A percentile compares a stretch with the other conserved stretches of the same genome.
phyloP scores from a whole-genome alignment of 2,113 vertebrate species.

The Macrotis lagotis region DNA sequence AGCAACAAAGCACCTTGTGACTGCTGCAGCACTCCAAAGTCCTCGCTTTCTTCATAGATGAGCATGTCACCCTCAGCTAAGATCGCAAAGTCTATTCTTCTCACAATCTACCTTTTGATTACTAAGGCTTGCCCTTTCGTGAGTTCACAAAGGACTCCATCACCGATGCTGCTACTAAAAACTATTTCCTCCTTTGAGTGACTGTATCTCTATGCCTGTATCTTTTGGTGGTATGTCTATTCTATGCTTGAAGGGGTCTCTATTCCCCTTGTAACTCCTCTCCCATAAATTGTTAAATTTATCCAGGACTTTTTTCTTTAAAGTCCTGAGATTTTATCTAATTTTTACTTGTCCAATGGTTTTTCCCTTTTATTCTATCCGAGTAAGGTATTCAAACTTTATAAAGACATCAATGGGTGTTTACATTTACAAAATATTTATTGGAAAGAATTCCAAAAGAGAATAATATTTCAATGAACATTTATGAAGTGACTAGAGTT shows the following conservation, averaged over 20 bases:
- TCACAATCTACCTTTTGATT: not conserved
- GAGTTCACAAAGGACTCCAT: not conserved
- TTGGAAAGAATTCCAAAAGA: slow-evolving; percentile 46
- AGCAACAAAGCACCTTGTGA: not conserved
- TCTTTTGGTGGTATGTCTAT: not conserved
- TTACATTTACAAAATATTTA: not conserved
- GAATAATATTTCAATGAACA: slow-evolving; percentile 60
- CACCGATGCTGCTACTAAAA: not conserved
- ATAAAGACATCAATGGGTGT: not conserved
- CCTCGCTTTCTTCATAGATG: not conserved
- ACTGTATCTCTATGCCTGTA: not conserved
- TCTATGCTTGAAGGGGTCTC: not conserved
- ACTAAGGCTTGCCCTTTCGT: not conserved
- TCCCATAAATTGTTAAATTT: not conserved
- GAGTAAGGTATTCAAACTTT: not conserved
- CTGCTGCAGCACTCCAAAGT: not conserved
- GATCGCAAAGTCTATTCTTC: not conserved
- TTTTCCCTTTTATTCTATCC: not conserved
- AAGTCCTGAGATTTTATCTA: not conserved
- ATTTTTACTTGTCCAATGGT: not conserved
- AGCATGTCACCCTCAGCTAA: not conserved
- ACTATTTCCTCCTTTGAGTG: not conserved
- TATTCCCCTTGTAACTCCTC: not conserved
- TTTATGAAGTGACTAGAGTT: not conserved
- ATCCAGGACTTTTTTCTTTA: not conserved